phyloP scores from a whole-genome alignment of 2,797 vertebrate genomes.

The Somateria mollissima region DNA sequence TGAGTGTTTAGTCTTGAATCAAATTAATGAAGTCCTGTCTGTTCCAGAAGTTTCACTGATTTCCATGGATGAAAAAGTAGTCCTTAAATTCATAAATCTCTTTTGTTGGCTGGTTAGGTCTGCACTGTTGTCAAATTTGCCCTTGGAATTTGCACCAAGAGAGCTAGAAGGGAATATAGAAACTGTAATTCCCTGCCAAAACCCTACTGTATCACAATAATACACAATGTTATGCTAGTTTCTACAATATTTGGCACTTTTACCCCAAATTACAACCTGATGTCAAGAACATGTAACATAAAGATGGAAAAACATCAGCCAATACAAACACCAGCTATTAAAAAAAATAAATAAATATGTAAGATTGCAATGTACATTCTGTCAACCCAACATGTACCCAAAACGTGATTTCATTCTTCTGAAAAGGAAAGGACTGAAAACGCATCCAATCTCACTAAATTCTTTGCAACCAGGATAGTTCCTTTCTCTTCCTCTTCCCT shows the following conservation, averaged over 20 bases:
- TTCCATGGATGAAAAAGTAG: neutral
- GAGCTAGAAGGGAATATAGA: neutral
- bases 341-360: neutral
- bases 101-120: neutral
- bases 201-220: neutral
- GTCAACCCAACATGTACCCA: neutral
- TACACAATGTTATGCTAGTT: neutral
- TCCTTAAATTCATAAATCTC: neutral
- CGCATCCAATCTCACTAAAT: neutral
- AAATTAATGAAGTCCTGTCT: neutral
- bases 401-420: conserved; percentile 14
- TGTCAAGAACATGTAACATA: neutral
- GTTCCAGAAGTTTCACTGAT: neutral
- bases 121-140: neutral
- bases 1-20: neutral
- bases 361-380: neutral
- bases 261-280: neutral
- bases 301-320: neutral
- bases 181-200: neutral
- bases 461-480: neutral
- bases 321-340: neutral
- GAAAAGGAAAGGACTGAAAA: neutral
- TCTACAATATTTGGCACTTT: neutral
- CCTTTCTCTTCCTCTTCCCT: neutral
- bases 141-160: neutral